Evolutionary conservation across 2,113 vertebrate genomes (phyloP).

Genomic region (human (Homo sapiens)): GRCh38 chr5:151003501-151004000

Average conservation of each 20-base stretch:
- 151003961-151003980: neutral
- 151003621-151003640: neutral
- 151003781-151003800: neutral
- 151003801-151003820: neutral
- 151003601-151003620: neutral
- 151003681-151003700: neutral
- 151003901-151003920: rapidly evolving
- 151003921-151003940: neutral
- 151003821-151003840: neutral
- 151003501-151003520: neutral
- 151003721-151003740: slow-evolving; percentile 14
- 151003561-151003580: neutral
- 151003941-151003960: neutral
- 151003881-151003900: neutral
- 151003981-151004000: neutral
- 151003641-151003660: neutral
- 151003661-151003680: neutral
- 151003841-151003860: neutral
- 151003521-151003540: neutral
- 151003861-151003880: neutral
- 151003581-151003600: neutral
- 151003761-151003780: neutral
- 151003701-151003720: neutral
- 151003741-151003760: neutral
- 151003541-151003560: neutral